phyloP scores from a whole-genome alignment of 2,888 invertebrate species.

The Calliopum simillimum region DNA sequence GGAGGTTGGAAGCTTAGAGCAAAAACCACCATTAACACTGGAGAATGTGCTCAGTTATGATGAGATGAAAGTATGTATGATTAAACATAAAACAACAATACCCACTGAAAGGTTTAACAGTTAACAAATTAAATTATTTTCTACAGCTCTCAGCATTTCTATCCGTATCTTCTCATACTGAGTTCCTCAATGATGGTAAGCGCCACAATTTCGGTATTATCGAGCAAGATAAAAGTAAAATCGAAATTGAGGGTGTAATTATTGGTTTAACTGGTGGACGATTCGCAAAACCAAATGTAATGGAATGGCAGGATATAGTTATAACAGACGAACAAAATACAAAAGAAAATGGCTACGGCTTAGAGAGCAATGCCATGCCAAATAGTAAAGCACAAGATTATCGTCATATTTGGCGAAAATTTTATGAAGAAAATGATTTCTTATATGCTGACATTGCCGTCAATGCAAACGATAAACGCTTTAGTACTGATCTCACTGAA shows the following conservation, averaged over 20 bases:
- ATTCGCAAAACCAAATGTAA: constrained; percentile 60
- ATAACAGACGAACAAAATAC: constrained; percentile 64
- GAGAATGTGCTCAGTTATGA: constrained; percentile 69
- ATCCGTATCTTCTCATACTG: constrained; percentile 68
- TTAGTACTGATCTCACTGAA: constrained; percentile 30
- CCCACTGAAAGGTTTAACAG: background rate
- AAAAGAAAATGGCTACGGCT: constrained; percentile 66
- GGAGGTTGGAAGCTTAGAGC: constrained; percentile 65
- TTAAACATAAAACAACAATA: background rate
- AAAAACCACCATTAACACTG: constrained; percentile 65
- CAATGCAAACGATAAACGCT: constrained; percentile 42
- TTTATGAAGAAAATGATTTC: constrained; percentile 51
- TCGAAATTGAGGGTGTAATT: constrained; percentile 67
- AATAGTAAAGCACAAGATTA: constrained; percentile 10
- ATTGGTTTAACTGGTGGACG: constrained; percentile 62
- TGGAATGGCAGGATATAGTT: constrained; percentile 67
- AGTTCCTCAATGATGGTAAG: constrained; percentile 69
- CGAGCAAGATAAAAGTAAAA: constrained; percentile 52
- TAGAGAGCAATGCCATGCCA: constrained; percentile 6
- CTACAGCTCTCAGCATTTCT: constrained; percentile 65
- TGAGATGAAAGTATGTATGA: constrained; percentile 67
- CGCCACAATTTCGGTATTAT: constrained; percentile 67
- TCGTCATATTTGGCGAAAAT: constrained; percentile 53
- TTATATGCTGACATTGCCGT: constrained; percentile 37
- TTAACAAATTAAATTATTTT: background rate